phyloP scores from a whole-genome alignment of 2,888 invertebrate genomes.

The Drosophila pseudotakahashii region DNA sequence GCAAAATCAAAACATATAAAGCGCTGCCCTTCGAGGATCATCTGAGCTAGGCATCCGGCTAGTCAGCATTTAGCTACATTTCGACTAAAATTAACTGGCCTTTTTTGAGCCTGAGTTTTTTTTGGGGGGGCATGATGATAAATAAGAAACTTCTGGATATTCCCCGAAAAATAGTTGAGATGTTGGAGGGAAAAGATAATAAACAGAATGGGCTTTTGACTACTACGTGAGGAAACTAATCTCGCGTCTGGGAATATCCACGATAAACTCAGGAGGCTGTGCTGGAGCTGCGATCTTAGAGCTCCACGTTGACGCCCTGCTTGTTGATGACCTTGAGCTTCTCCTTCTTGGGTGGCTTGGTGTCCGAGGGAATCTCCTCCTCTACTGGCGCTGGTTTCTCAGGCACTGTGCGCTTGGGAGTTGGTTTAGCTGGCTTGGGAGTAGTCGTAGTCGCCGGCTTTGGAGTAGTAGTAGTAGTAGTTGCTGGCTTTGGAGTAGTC shows the following conservation, averaged over 20 bases:
- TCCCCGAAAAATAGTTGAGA: constrained; percentile 23
- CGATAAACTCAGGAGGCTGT: not conserved
- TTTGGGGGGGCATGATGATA: constrained; percentile 23
- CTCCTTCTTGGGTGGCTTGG: constrained; percentile 85
- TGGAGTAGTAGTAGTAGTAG: constrained; percentile 52
- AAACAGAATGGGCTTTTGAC: constrained; percentile 16
- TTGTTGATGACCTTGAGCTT: constrained; percentile 87
- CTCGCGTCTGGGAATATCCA: constrained; percentile 30
- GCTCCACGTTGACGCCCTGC: constrained; percentile 84
- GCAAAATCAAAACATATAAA: constrained; percentile 61
- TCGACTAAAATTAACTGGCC: constrained; percentile 25
- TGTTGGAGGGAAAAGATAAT: not conserved
- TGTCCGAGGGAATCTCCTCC: constrained; percentile 86
- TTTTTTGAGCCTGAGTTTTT: constrained; percentile 17
- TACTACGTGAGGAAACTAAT: constrained; percentile 26
- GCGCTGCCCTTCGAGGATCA: constrained; percentile 52
- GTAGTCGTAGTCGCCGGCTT: constrained; percentile 58
- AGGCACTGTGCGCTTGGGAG: constrained; percentile 74
- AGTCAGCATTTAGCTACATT: constrained; percentile 41
- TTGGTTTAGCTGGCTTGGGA: constrained; percentile 54
- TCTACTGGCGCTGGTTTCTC: constrained; percentile 85
- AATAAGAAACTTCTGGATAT: constrained; percentile 7
- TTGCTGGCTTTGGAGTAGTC: constrained; percentile 60
- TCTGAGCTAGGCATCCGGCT: constrained; percentile 30
- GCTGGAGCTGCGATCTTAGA: constrained; percentile 75